Conservation (phyloP, 2,888 invertebrate species). For the Perizoma flavofasciatum region DNA sequence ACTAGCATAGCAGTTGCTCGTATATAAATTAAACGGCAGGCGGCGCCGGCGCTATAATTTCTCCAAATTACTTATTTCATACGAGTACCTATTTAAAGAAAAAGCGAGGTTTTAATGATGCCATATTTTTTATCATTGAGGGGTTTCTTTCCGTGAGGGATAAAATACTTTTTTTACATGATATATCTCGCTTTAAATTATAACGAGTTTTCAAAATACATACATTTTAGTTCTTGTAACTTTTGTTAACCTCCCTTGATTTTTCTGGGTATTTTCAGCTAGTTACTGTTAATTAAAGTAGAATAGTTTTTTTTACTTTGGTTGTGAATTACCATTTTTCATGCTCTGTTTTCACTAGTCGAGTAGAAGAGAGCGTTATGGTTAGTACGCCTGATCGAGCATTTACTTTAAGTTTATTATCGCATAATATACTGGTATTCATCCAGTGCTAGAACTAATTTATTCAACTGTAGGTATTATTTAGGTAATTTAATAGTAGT, state of each 20-base stretch:
- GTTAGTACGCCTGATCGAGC: too few species aligned
- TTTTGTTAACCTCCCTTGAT: background rate
- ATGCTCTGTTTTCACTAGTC: too few species aligned
- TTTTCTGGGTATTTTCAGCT: too few species aligned
- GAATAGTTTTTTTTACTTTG: too few species aligned
- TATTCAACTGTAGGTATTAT: too few species aligned
- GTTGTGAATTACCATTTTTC: too few species aligned
- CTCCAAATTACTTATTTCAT: constrained; percentile 31
- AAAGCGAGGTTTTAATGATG: constrained; percentile 30
- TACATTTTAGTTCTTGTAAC: background rate
- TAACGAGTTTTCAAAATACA: background rate
- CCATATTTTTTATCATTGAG: constrained; percentile 21
- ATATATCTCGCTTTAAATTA: constrained; percentile 10
- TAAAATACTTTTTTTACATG: constrained; percentile 15
- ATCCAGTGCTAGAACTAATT: too few species aligned
- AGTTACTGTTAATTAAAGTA: too few species aligned
- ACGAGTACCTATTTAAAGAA: constrained; percentile 21
- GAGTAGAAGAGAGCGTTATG: too few species aligned
- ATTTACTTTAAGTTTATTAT: too few species aligned
- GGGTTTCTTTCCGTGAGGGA: constrained; percentile 13
- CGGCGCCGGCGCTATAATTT: constrained; percentile 1
- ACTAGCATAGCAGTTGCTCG: constrained; percentile 11
- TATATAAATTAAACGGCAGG: constrained; percentile 11
- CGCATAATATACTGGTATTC: too few species aligned
- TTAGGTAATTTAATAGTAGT: too few species aligned